Evolutionary conservation across 2,888 invertebrate genomes (phyloP).

Genomic region (Timandra comae): DNA sequence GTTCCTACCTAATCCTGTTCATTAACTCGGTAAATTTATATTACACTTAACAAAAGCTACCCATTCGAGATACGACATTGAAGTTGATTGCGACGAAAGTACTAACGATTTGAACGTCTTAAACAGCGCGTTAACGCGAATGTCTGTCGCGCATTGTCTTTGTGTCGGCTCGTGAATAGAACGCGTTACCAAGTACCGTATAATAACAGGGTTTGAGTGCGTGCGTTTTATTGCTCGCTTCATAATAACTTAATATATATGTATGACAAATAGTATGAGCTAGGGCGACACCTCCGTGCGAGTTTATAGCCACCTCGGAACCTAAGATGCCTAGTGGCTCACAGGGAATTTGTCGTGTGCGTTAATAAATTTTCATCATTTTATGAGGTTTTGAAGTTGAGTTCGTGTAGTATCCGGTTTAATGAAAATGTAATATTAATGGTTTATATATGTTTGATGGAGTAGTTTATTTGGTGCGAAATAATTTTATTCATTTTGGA

Average conservation of each 20-base stretch:
- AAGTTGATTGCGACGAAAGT: slow-evolving; percentile 23
- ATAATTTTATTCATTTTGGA: too few species aligned
- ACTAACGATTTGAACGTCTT: slow-evolving; percentile 26
- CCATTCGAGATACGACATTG: slow-evolving; percentile 22
- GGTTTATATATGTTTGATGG: too few species aligned
- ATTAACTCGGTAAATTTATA: slow-evolving; percentile 5
- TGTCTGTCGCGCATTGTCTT: slow-evolving; percentile 25
- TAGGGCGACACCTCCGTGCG: slow-evolving; percentile 13
- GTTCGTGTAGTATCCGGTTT: too few species aligned
- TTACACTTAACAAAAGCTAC: slow-evolving; percentile 19
- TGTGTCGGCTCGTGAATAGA: slow-evolving; percentile 23
- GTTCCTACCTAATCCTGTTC: not conserved
- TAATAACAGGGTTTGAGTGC: slow-evolving; percentile 23
- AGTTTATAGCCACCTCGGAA: too few species aligned
- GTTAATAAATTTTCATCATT: too few species aligned
- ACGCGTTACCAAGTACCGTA: slow-evolving; percentile 23
- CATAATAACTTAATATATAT: slow-evolving; percentile 27
- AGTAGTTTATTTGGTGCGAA: too few species aligned
- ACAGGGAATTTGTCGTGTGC: too few species aligned
- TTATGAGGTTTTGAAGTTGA: too few species aligned
- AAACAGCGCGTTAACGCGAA: slow-evolving; percentile 24
- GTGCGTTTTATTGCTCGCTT: slow-evolving; percentile 29
- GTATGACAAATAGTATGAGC: slow-evolving; percentile 23
- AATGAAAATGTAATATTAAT: too few species aligned
- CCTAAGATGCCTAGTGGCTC: not conserved